Conservation (phyloP, 2,888 invertebrate species). For the Melinaea menophilus region DNA sequence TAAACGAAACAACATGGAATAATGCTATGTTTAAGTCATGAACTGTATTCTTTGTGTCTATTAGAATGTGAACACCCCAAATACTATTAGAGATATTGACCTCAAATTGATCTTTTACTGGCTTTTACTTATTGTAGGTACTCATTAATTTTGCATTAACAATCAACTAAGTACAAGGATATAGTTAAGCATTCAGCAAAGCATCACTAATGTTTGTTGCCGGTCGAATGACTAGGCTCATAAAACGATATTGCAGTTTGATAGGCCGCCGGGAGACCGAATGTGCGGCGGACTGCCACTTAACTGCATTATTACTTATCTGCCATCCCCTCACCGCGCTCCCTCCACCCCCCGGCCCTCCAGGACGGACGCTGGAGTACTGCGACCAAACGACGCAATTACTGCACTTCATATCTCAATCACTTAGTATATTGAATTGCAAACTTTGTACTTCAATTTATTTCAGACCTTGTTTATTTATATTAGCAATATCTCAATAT, state of each 20-base stretch:
- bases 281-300: slow-evolving; percentile 48
- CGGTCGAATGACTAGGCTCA: slow-evolving; percentile 49
- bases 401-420: slow-evolving; percentile 42
- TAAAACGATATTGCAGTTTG: slow-evolving; percentile 62
- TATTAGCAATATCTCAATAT: slow-evolving; percentile 16
- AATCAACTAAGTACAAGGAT: slow-evolving; percentile 28
- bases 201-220: slow-evolving; percentile 37
- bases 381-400: slow-evolving; percentile 38
- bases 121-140: background rate
- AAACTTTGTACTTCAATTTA: slow-evolving; percentile 18
- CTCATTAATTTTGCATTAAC: slow-evolving; percentile 32
- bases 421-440: slow-evolving; percentile 32
- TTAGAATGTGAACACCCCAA: slow-evolving; percentile 9
- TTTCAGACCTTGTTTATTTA: background rate
- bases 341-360: slow-evolving; percentile 29
- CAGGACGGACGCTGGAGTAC: slow-evolving; percentile 26
- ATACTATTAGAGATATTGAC: background rate
- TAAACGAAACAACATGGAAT: too few relatives aligned
- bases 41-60: too few relatives aligned
- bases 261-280: slow-evolving; percentile 48
- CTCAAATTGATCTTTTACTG: background rate
- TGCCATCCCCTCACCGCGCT: slow-evolving; percentile 28
- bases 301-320: slow-evolving; percentile 57
- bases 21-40: too few relatives aligned
- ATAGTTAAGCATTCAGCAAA: slow-evolving; percentile 26